Evolutionary conservation across 2,797 vertebrate genomes (phyloP), one percentile per base, ranked within the genome.

Genomic region (Spheniscus humboldti): DNA sequence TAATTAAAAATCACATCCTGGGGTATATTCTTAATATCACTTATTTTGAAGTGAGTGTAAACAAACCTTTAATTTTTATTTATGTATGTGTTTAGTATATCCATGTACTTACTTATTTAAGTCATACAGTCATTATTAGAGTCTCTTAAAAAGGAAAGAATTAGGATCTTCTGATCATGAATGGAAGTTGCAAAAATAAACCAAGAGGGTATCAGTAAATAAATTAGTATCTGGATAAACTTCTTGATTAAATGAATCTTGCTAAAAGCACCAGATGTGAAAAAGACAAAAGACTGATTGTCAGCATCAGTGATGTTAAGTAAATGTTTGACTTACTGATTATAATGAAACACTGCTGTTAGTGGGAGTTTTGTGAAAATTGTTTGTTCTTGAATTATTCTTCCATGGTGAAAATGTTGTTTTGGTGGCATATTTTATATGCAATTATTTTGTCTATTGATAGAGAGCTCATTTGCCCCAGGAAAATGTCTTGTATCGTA

Each of bases 201-300:
- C 57, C 50, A 88, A 83, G 87, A 93, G 13, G 35, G 57, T 56
- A 75, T 84, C 79, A 90, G 77, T 88, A 96, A 97, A 95, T 91
- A 97, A 97, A 96, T 95, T 28, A 88, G n/a, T 89, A 81, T 82
- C 92, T 95, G 50, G 39, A 68, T 86, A 96, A 94, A 87, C 47
- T 83, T 96, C 57, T 87, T 94, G 81, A 96, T 98, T 96, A 97
- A 97, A 91, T 92, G 60, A 92, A 86, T 95, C 88, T 96, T 92
- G 53, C 69, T 82, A 91, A 72, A 82, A 96, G 52, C 80, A 89
- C 43, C 95, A 97, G 91, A 96, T 96, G 94, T 18, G 67, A 86
- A 94, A 95, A 81, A 68, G 79, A 89, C 86, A 96, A 97, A 96
- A 96, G 93, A 77, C 79, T 94, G 94, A 94, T 95, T 96, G 80